phyloP scores from a whole-genome alignment of 1,140 invertebrate species.

The Wiebesia pumilae region DNA sequence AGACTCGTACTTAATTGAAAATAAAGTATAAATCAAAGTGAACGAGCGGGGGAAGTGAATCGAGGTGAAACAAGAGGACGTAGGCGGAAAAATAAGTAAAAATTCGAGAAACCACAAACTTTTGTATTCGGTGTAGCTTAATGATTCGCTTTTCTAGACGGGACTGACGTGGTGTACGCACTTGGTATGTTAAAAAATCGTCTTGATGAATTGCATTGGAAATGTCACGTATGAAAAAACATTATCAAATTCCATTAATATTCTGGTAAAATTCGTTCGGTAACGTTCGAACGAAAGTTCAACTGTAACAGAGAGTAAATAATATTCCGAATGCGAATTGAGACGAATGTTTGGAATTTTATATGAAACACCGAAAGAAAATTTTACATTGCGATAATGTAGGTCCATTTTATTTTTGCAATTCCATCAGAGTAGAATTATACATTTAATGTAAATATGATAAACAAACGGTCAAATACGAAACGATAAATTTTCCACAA shows the following conservation, averaged over 20 bases:
- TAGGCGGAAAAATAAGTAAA: slow-evolving; percentile 22
- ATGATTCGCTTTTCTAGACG: slow-evolving; percentile 13
- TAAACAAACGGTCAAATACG: too few relatives aligned
- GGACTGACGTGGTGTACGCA: not conserved
- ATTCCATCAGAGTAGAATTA: too few relatives aligned
- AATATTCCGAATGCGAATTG: too few relatives aligned
- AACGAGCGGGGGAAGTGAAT: slow-evolving; percentile 11
- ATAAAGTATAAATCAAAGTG: slow-evolving; percentile 38
- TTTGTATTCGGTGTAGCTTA: not conserved
- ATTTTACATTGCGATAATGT: too few relatives aligned
- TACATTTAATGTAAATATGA: too few relatives aligned
- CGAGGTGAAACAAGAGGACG: slow-evolving; percentile 37
- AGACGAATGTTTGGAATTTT: too few relatives aligned
- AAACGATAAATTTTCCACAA: too few relatives aligned
- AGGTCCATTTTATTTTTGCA: too few relatives aligned
- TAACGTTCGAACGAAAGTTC: not conserved
- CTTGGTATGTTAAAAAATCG: not conserved
- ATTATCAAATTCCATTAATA: not conserved
- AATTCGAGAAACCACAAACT: slow-evolving; percentile 4
- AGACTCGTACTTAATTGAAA: slow-evolving; percentile 24
- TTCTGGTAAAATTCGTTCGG: not conserved
- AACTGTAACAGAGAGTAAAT: too few relatives aligned
- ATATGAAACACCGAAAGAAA: too few relatives aligned
- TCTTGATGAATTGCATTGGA: not conserved
- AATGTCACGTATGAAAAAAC: not conserved